Base-by-base conservation (phyloP, 1,140 invertebrate species). In the Spodoptera litura region DNA sequence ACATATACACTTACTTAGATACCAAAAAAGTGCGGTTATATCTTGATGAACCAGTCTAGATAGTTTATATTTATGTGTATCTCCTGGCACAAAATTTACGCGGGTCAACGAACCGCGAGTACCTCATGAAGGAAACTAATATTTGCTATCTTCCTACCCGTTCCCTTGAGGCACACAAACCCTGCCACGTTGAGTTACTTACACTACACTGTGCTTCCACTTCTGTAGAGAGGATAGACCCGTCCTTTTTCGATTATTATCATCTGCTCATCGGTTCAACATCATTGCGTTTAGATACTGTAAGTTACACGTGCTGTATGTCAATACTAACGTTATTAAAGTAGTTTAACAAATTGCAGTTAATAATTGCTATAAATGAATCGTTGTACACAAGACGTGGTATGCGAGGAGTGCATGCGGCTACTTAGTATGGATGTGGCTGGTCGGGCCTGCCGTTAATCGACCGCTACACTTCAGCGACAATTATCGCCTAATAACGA, bases 401-500 rank as follows among this genome's bases (percentile, higher is more conserved):
- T 80, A 82, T 84, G 81, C 70, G 52, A 80, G 79, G 70, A 78
- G 75, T 70, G 78, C 78, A 59, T 64, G 81, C 78, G 35, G 56
- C 76, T 84, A 76, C 73, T 88, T 89, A 86, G 81, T 88, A 90
- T 88, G 87, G 83, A 79, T 59, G 75, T 82, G 83, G 78, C 66
- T 55, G 68, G 53, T 76, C 72, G 76, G 77, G 81, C 87, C 85
- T 87, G 88, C 91, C 92, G 91, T 94, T 94, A 93, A 93, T 91
- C 92, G 91, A 88, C 88, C 89, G 88, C 87, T 87, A 93, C 87
- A 87, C 81, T 89, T 88, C 81, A 83, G 75, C 81, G 84, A 91
- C 91, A 92, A 94, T 94, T 93, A 93, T 90, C 87, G 85, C 85
- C 88, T 91, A 90, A 93, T 91, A 92, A 89, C 87, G 85, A 90